Evolutionary conservation across 2,113 vertebrate genomes (phyloP).

Genomic region (Pollimyrus isidori): DNA sequence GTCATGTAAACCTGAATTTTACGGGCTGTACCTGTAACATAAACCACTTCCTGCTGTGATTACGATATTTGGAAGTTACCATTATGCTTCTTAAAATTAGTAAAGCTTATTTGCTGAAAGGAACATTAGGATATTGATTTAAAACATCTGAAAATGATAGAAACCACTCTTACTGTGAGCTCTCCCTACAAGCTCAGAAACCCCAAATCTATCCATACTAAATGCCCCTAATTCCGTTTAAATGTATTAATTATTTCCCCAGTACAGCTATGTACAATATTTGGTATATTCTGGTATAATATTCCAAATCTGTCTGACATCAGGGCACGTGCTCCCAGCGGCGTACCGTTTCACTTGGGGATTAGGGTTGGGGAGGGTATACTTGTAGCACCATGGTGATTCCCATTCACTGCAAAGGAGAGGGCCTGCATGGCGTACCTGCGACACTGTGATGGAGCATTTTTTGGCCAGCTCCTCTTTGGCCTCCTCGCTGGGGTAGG

Average conservation of each 20-base stretch:
- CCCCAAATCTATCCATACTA: not conserved
- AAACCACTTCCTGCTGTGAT: not conserved
- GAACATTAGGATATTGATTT: not conserved
- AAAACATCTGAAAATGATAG: not conserved
- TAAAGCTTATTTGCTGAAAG: not conserved
- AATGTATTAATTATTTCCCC: not conserved
- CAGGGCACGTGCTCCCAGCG: not conserved
- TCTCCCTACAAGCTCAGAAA: not conserved
- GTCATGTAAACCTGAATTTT: not conserved
- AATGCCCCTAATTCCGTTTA: not conserved
- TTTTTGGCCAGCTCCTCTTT: constrained; percentile 99
- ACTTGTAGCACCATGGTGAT: not conserved
- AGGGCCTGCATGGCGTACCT: constrained; percentile 54
- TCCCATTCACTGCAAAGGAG: not conserved
- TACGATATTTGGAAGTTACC: not conserved
- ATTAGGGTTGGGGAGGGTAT: no score
- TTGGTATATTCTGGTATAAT: not conserved
- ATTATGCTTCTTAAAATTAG: not conserved
- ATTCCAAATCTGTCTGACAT: not conserved
- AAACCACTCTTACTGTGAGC: not conserved
- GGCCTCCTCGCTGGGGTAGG: constrained; percentile 98
- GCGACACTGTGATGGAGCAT: constrained; percentile 96
- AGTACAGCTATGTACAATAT: not conserved
- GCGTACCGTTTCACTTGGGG: not conserved
- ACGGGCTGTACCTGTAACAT: not conserved